These are phyloP conservation scores for Aplochiton taeniatus DNA, from an alignment of 2,797 vertebrate genomes.

Conservation along the genomic window DNA sequence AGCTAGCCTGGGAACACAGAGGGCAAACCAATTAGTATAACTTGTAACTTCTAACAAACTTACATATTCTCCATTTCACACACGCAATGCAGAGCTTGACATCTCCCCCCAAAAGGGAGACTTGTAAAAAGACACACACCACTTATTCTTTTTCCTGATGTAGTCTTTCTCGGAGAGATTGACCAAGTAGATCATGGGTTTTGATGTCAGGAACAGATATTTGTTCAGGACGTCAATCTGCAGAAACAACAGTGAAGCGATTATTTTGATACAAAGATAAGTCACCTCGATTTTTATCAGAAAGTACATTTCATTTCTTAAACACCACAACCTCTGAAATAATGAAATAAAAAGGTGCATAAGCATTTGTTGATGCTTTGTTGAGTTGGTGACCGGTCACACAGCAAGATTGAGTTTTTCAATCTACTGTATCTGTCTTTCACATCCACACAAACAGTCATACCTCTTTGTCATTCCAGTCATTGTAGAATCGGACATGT, in stretches of 20 bases:
- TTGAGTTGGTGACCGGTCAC: no score
- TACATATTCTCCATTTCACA: not conserved
- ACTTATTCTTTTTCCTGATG: slow-evolving; percentile 99
- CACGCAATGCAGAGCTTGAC: not conserved
- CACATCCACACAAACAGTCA: slow-evolving; percentile 32
- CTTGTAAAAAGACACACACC: slow-evolving; percentile 75
- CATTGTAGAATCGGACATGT: slow-evolving; percentile 89
- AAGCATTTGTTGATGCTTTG: no score
- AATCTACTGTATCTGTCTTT: no score
- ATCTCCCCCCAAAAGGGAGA: not conserved
- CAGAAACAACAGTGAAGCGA: slow-evolving; percentile 36
- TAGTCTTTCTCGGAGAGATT: slow-evolving; percentile 99
- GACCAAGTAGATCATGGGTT: slow-evolving; percentile 99
- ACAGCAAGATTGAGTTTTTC: no score
- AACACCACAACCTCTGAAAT: no score
- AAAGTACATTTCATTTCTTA: no score
- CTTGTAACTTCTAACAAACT: not conserved
- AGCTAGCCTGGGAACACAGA: slow-evolving; percentile 88
- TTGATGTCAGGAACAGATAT: slow-evolving; percentile 96
- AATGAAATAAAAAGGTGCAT: no score
- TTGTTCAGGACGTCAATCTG: slow-evolving; percentile 99
- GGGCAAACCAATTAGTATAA: slow-evolving; percentile 15
- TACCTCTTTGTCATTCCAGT: slow-evolving; percentile 99
- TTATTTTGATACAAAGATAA: no score
- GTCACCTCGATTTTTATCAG: no score